phyloP scores from a whole-genome alignment of 2,797 vertebrate genomes.

The Cuculus canorus region DNA sequence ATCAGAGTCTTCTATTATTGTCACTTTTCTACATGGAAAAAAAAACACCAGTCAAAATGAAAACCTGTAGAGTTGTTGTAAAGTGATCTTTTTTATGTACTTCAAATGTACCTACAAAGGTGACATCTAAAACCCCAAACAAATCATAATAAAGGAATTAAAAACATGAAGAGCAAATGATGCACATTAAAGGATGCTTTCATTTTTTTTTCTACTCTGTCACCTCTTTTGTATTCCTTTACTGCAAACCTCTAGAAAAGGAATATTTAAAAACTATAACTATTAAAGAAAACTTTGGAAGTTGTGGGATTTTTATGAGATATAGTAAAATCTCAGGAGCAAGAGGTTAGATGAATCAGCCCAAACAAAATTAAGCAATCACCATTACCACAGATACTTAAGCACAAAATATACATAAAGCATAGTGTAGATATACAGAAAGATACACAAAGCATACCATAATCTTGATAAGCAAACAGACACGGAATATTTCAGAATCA shows the following conservation, averaged over 20 bases:
- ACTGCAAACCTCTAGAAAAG: neutral
- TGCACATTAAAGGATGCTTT: neutral
- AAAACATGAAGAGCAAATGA: neutral
- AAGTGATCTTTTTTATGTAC: neutral
- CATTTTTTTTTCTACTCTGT: neutral
- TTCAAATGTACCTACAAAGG: neutral
- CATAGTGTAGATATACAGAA: too few species aligned
- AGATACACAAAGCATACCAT: neutral
- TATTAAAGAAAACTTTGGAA: neutral
- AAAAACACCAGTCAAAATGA: neutral
- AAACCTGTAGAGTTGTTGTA: neutral
- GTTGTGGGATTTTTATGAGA: neutral
- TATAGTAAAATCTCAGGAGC: neutral
- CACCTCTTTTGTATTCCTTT: neutral
- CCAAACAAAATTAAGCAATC: slow-evolving; percentile 39
- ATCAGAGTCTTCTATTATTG: slow-evolving; percentile 91
- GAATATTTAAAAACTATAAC: neutral
- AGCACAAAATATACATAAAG: neutral
- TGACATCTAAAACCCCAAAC: neutral
- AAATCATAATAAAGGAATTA: neutral
- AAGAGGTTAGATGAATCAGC: neutral
- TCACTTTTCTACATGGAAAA: slow-evolving; percentile 83
- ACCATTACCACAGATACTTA: neutral
- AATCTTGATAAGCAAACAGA: neutral
- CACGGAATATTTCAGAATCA: slow-evolving; percentile 29